Percentiles rank a stretch among this genome's conserved stretches.
These are phyloP conservation scores for Drosophila kepulauana DNA, from an alignment of 1,140 invertebrate species.

Conservation along the genomic window DNA sequence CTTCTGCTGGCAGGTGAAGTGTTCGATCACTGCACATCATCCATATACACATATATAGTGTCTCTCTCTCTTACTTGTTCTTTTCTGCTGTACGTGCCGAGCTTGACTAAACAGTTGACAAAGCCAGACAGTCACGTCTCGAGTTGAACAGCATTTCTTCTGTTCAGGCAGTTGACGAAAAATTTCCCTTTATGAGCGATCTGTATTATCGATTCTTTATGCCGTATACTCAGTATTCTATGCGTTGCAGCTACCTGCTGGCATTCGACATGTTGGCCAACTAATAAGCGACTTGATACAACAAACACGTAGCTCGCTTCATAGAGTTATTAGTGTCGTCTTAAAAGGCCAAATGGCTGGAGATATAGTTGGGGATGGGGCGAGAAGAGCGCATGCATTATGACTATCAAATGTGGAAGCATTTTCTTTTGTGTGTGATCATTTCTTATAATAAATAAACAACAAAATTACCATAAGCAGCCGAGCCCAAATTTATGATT, in stretches of 20 bases:
- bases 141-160: slow-evolving; percentile 18
- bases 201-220: slow-evolving; percentile 68
- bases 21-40: slow-evolving; percentile 30
- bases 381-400: not conserved
- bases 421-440: not conserved
- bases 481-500: not conserved
- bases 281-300: slow-evolving; percentile 68
- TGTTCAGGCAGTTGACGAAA: slow-evolving; percentile 28
- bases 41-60: slow-evolving; percentile 22
- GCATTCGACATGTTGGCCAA: slow-evolving; percentile 57
- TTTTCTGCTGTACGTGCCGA: slow-evolving; percentile 19
- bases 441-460: no score
- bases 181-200: slow-evolving; percentile 75
- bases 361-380: no score
- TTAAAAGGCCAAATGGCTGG: slow-evolving; percentile 40
- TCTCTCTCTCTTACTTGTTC: slow-evolving; percentile 3
- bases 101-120: slow-evolving; percentile 25
- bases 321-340: slow-evolving; percentile 78
- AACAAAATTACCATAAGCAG: slow-evolving; percentile 9
- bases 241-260: slow-evolving; percentile 42
- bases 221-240: slow-evolving; percentile 39
- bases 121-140: slow-evolving; percentile 28
- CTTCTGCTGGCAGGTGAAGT: slow-evolving; percentile 12
- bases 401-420: not conserved
- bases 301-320: slow-evolving; percentile 61